Percentiles rank a stretch among this genome's conserved stretches.
phyloP scores from a whole-genome alignment of 1,140 invertebrate species.

The Macrocentrus cingulum region DNA sequence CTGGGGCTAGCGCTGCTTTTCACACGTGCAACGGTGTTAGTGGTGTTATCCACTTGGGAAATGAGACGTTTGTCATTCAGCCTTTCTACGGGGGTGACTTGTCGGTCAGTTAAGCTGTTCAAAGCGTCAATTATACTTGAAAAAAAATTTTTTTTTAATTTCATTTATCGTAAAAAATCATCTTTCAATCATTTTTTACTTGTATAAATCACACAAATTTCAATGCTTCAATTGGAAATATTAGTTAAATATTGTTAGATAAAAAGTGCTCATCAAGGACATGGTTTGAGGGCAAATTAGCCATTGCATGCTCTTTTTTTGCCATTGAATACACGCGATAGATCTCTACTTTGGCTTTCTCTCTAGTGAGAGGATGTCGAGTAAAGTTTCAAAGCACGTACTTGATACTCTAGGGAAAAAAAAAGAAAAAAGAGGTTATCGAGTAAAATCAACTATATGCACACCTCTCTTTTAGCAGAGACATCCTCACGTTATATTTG shows the following conservation, averaged over 20 bases:
- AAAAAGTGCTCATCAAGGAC: neutral
- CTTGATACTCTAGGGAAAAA: neutral
- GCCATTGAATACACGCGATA: neutral
- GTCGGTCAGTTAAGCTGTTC: constrained; percentile 75
- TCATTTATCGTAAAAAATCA: no score
- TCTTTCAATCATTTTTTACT: no score
- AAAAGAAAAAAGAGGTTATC: constrained; percentile 10
- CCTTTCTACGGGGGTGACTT: constrained; percentile 94
- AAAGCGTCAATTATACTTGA: neutral
- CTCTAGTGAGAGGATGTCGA: neutral
- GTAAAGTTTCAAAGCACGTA: constrained; percentile 12
- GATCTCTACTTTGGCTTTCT: constrained; percentile 5
- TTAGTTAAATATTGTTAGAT: neutral
- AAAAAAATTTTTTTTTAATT: no score
- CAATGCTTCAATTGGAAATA: no score
- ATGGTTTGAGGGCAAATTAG: neutral
- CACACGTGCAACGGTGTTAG: constrained; percentile 96
- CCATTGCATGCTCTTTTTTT: constrained; percentile 1
- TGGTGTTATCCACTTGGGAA: constrained; percentile 93
- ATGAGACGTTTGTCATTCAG: constrained; percentile 96
- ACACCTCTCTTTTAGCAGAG: constrained; percentile 80
- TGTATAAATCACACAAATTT: neutral
- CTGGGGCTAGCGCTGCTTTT: constrained; percentile 93
- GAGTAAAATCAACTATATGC: constrained; percentile 47
- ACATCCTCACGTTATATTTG: constrained; percentile 95